These are phyloP conservation scores for Homarus americanus DNA, from an alignment of 1,140 invertebrate species.

Conservation along the genomic window DNA sequence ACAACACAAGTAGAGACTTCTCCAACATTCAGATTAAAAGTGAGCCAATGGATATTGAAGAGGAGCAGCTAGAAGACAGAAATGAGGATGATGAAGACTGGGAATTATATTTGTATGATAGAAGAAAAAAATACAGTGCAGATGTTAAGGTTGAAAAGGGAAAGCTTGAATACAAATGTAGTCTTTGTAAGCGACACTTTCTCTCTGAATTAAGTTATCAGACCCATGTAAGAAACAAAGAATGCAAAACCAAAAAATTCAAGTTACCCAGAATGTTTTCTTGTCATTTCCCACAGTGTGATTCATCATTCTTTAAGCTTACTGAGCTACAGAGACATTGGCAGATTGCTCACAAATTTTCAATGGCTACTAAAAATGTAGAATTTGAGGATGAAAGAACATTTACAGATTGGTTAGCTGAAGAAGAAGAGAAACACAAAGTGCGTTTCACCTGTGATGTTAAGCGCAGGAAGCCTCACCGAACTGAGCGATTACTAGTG, in stretches of 20 bases:
- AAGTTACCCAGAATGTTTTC: slow-evolving; percentile 67
- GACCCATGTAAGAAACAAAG: slow-evolving; percentile 51
- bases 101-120: slow-evolving; percentile 32
- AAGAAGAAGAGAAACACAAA: slow-evolving; percentile 58
- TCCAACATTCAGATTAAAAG: slow-evolving; percentile 21
- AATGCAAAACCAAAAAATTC: slow-evolving; percentile 62
- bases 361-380: slow-evolving; percentile 46
- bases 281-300: slow-evolving; percentile 61
- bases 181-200: slow-evolving; percentile 49
- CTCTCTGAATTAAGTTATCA: slow-evolving; percentile 59
- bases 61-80: background rate
- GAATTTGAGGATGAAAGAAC: slow-evolving; percentile 59
- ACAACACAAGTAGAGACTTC: background rate
- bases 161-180: slow-evolving; percentile 60
- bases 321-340: slow-evolving; percentile 66
- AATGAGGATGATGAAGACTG: slow-evolving; percentile 58
- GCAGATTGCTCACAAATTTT: slow-evolving; percentile 64
- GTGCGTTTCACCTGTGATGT: slow-evolving; percentile 65
- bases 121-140: slow-evolving; percentile 21
- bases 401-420: slow-evolving; percentile 53
- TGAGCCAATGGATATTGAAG: slow-evolving; percentile 37
- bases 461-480: slow-evolving; percentile 47
- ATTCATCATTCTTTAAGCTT: slow-evolving; percentile 62
- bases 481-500: slow-evolving; percentile 50
- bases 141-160: slow-evolving; percentile 7